These are phyloP conservation scores for Drosophila lowei DNA, from an alignment of 1,140 invertebrate species.

Conservation along the genomic window DNA sequence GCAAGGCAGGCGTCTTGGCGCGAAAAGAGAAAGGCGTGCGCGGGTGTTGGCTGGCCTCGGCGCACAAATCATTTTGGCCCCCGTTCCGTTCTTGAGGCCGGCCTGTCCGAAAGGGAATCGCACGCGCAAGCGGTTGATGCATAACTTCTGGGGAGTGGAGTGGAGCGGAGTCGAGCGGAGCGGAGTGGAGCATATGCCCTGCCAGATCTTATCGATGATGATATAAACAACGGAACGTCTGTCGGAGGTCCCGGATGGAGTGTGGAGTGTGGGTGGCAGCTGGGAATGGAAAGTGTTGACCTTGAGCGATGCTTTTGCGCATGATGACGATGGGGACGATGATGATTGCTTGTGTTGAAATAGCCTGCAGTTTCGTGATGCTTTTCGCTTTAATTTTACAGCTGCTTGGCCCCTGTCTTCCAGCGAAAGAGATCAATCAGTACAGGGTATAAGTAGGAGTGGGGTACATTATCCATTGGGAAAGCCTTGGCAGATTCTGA, in stretches of 20 bases:
- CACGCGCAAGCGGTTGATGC: conserved; percentile 3
- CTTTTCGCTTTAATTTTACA: too few species aligned
- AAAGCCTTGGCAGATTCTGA: too few species aligned
- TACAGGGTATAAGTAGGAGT: too few species aligned
- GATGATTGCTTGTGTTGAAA: neutral
- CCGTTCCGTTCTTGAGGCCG: conserved; percentile 20
- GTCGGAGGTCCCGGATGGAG: neutral
- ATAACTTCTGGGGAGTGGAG: neutral
- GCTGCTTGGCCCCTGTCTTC: too few species aligned
- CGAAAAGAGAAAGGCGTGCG: conserved; percentile 40
- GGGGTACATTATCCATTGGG: too few species aligned
- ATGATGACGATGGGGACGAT: too few species aligned
- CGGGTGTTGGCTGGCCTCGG: conserved; percentile 33
- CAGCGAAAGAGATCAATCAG: too few species aligned
- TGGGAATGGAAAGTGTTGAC: conserved; percentile 40
- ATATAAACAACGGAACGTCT: conserved; percentile 1
- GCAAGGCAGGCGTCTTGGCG: neutral
- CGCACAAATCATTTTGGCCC: conserved; percentile 37
- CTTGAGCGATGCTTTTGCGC: conserved; percentile 16
- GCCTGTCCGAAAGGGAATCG: neutral
- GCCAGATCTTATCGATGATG: conserved; percentile 19
- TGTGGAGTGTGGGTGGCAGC: conserved; percentile 1
- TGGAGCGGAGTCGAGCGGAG: too few species aligned
- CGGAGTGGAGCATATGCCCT: neutral
- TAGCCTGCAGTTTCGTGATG: conserved; percentile 34